Base-by-base conservation (phyloP, 2,113 vertebrate genomes). In the Sinocyclocheilus grahami region DNA sequence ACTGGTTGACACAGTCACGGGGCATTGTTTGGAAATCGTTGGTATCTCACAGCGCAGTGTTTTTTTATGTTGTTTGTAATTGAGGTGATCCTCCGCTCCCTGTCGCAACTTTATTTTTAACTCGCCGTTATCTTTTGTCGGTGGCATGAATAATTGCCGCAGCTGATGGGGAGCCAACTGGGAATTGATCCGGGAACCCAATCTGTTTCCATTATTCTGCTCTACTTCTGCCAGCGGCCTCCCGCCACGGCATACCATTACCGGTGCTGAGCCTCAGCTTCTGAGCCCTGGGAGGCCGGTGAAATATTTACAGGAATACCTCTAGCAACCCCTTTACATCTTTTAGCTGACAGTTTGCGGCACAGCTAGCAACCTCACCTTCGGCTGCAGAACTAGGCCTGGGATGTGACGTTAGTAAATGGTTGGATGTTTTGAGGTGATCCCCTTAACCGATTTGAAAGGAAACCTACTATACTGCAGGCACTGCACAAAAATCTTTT, bases 61-160 rank as follows among this genome's bases (percentile, higher is more conserved):
- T 75, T 82, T 82, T 86, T 24, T 30, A 18, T 72, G 78, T 82
- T 86, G 78, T 78, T 86, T 90, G 88, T 87, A 92, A 92, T 91
- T 91, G 91, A 87, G 42, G 46, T 42, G 30, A 87, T 86, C 30
- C 42, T 62, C 71, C 42, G 62, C 53, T 62, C 78, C 65, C 55
- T 53, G 39, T 58, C 14, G 20, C 2, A 53, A 53, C 78, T 87
- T 72, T 89, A 67, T 88, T 82, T 84, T 37, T 84, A 89, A 89
- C 89, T 90, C 67, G 3, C n/a, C 72, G 37, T 82, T 80, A 78
- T 92, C 74, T 89, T 84, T 83, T 79, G 82, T 83, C 58, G 55
- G 79, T 22, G 37, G 22, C 69, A 74, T 87, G 82, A 89, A 91
- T 94, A 94, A 94, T 93, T 91, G 89, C 86, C 74, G 51, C 92